Base-by-base conservation (phyloP, 2,888 invertebrate species). In the Pollenia labialis region DNA sequence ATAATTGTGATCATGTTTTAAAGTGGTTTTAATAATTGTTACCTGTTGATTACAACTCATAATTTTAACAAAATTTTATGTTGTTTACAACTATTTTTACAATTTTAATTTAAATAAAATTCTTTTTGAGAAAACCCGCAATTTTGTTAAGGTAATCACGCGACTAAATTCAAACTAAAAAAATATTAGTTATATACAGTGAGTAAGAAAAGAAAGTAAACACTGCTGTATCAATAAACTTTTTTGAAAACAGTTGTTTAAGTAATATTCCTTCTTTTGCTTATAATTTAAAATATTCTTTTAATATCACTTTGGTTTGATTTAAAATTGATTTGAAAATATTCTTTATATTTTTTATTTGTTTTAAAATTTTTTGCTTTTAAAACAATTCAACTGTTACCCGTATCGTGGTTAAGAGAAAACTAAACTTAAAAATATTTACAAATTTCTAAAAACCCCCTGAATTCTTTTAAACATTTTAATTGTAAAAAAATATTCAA, bases 21-120 rank as follows among this genome's bases (percentile, higher is more conserved):
- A 77, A 81, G 81, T 72, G 77, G 76, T 85, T 85, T 76, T 32
- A 76, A 72, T 81, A 74, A 68, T 85, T 68, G 66, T 72, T 72
- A 81, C 85, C 50, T 81, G 66, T 77, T 66, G 58, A 72, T 52
- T 72, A 46, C 64, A 60, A 66, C 40, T 62, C 66, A 81, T 66
- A 85, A 76, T 81, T 81, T 46, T n/a, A 52, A 60, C 18, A 48
- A 54, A 81, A 72, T 52, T 69, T 60, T 56, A 58, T 40, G 75
- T 44, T 76, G 48, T 69, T 56, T 50, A 71, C 74, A 68, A 68
- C 60, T 50, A 40, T 68, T 76, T 16, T 54, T 18, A 46, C 44
- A 54, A 75, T 40, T 23, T 66, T 23, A 2, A 44, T 52, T 54
- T 9, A 0, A 2, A 52, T 14, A 0, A n/a, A 40, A n/a, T 12